phyloP scores from a whole-genome alignment of 2,113 vertebrate species.

The Chionodraco myersi region DNA sequence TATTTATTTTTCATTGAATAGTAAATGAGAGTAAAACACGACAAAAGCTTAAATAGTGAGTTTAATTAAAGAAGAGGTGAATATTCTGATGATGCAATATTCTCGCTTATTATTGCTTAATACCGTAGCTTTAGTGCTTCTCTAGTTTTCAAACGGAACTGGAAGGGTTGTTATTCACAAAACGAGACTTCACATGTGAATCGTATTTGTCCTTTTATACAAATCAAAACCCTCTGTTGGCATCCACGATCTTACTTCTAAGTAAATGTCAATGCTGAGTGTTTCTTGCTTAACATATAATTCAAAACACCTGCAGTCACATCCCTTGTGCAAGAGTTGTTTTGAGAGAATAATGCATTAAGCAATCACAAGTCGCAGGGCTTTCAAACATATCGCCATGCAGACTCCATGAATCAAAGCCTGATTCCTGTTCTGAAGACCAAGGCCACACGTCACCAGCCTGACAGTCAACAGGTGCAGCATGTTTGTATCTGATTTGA shows the following conservation, averaged over 20 bases:
- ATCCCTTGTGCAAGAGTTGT: not conserved
- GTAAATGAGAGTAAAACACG: not conserved
- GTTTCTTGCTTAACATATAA: not conserved
- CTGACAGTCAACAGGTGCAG: conserved; percentile 1
- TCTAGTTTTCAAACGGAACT: not conserved
- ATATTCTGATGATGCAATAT: not conserved
- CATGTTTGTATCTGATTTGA: not conserved
- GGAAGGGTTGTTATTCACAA: not conserved
- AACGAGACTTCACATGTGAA: not conserved
- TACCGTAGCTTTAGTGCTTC: not conserved
- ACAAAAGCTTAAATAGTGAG: not conserved
- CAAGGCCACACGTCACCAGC: conserved; percentile 19
- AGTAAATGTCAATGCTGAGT: not conserved
- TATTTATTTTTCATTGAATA: not conserved
- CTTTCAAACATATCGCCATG: not conserved
- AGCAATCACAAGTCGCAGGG: not conserved
- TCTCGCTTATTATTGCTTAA: not conserved
- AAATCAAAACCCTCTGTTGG: not conserved
- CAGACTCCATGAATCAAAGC: conserved; percentile 24
- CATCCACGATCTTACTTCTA: not conserved
- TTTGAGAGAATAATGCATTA: not conserved
- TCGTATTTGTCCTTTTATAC: not conserved
- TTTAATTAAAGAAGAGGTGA: not conserved
- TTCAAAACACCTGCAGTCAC: not conserved
- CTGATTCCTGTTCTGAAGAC: not conserved